Conservation (phyloP, 2,113 vertebrate species). For the Archilochus colubris region DNA sequence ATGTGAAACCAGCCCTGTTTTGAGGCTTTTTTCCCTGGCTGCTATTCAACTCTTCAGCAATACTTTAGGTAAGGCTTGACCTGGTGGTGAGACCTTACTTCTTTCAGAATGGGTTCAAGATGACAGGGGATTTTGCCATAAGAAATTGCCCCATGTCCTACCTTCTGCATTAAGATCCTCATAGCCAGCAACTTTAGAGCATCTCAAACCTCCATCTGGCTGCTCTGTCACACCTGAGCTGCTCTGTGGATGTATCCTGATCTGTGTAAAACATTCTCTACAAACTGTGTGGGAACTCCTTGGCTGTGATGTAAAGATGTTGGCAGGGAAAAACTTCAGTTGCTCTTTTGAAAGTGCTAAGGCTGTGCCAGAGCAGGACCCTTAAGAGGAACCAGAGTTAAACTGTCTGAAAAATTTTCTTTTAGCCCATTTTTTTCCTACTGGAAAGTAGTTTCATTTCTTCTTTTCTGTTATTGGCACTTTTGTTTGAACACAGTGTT, state of each 20-base stretch:
- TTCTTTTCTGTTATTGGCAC: background rate
- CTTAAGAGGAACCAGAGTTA: background rate
- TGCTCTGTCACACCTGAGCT: background rate
- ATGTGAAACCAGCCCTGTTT: background rate
- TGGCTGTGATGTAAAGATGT: background rate
- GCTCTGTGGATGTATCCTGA: no score
- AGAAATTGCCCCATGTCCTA: background rate
- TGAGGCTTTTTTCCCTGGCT: background rate
- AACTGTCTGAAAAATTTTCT: background rate
- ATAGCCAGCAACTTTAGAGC: background rate
- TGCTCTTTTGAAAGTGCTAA: background rate
- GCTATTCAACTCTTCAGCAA: background rate
- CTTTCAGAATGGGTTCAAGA: background rate
- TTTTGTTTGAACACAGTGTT: background rate
- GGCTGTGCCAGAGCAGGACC: background rate
- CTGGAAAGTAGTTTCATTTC: background rate
- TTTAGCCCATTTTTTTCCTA: background rate
- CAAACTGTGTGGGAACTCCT: background rate
- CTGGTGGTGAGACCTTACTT: background rate
- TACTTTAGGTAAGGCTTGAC: background rate
- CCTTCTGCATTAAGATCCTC: background rate
- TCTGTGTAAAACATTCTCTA: background rate
- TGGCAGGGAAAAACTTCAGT: background rate
- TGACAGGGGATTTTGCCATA: background rate
- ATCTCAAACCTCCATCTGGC: background rate